phyloP scores from a whole-genome alignment of 2,797 vertebrate genomes.

The Merluccius polli region DNA sequence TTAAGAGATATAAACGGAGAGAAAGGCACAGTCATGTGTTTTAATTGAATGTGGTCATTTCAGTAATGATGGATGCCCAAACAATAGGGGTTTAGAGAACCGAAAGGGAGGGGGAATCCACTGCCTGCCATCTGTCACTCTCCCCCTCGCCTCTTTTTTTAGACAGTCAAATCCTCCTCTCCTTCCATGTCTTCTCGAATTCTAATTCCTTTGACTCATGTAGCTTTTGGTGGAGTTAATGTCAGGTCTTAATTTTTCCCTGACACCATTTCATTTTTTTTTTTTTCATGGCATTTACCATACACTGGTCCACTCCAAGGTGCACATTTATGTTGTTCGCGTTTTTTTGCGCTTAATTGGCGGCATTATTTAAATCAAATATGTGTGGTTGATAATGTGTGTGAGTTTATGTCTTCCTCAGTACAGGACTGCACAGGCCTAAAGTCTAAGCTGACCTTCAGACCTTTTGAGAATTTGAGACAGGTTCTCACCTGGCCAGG shows the following conservation, averaged over 20 bases:
- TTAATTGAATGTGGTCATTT: slow-evolving; percentile 5
- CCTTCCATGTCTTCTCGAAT: slow-evolving; percentile 9
- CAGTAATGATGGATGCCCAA: slow-evolving; percentile 21
- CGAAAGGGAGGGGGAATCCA: slow-evolving; percentile 42
- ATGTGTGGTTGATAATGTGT: neutral
- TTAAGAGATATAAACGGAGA: slow-evolving; percentile 1
- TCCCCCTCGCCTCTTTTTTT: slow-evolving; percentile 20
- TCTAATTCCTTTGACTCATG: slow-evolving; percentile 6
- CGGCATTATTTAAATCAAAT: neutral
- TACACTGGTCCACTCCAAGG: neutral
- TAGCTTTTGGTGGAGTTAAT: neutral
- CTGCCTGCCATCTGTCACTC: slow-evolving; percentile 55
- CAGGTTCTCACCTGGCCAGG: neutral
- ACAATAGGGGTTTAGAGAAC: slow-evolving; percentile 17
- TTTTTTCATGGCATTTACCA: neutral
- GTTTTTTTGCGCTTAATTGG: neutral
- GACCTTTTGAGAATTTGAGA: neutral
- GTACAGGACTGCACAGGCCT: neutral
- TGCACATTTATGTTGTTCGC: neutral
- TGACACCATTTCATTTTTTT: neutral
- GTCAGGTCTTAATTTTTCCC: neutral
- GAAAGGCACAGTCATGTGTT: neutral
- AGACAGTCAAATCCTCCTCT: slow-evolving; percentile 7
- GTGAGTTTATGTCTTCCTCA: neutral
- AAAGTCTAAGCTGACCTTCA: neutral